Evolutionary conservation across 2,888 invertebrate species (phyloP).

Genomic region (Caenorhabditis sinica): DNA sequence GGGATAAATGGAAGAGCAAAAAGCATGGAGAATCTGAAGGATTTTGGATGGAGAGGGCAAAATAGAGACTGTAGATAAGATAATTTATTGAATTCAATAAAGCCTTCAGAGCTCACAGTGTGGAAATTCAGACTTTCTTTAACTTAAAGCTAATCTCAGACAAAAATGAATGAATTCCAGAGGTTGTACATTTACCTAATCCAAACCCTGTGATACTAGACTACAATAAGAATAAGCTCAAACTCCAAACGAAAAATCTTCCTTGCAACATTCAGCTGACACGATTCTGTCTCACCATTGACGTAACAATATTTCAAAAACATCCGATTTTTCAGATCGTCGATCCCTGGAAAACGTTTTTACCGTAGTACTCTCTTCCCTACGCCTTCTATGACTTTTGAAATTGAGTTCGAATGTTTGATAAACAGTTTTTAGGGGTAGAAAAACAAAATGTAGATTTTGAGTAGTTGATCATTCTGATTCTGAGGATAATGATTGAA

Average conservation of each 20-base stretch:
- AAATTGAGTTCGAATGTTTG: conserved; percentile 6
- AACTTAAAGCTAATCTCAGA: too few species aligned
- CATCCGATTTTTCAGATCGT: neutral
- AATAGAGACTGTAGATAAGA: neutral
- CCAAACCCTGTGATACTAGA: too few species aligned
- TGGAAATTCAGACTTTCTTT: too few species aligned
- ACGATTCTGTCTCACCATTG: neutral
- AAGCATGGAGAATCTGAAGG: neutral
- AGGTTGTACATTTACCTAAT: too few species aligned
- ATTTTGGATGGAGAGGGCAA: too few species aligned
- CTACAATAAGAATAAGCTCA: too few species aligned
- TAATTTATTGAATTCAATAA: too few species aligned
- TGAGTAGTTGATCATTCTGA: conserved; percentile 31
- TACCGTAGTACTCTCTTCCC: neutral
- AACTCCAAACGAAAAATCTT: too few species aligned
- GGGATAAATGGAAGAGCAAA: neutral
- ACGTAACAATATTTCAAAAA: neutral
- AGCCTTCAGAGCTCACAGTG: too few species aligned
- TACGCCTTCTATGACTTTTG: conserved; percentile 7
- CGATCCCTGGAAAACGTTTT: neutral
- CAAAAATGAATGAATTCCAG: too few species aligned
- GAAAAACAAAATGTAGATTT: conserved; percentile 24
- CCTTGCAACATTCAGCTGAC: neutral
- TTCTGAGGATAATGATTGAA: conserved; percentile 8
- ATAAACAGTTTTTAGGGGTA: neutral